These are phyloP conservation scores for Sprattus sprattus DNA, from an alignment of 2,113 vertebrate species.

Conservation along the genomic window DNA sequence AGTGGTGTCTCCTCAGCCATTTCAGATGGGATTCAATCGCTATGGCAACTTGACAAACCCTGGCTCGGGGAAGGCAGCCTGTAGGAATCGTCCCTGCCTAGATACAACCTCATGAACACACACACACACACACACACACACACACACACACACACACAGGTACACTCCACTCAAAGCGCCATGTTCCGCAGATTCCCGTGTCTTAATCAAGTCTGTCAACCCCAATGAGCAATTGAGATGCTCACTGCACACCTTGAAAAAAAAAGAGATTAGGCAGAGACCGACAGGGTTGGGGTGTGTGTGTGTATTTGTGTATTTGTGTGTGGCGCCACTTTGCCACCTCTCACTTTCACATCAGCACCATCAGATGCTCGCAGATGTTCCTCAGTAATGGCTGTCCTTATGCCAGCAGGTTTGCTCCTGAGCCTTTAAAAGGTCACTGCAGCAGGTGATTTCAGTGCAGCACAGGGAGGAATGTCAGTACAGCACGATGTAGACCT, in stretches of 20 bases:
- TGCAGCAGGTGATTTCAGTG: neutral
- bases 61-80: neutral
- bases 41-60: neutral
- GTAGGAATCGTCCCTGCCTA: neutral
- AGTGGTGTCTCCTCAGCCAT: neutral
- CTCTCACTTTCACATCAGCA: too few species aligned
- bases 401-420: neutral
- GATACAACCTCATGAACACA: neutral
- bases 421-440: neutral
- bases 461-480: neutral
- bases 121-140: neutral
- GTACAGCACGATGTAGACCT: too few species aligned
- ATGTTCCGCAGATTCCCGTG: neutral
- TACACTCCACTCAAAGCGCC: neutral
- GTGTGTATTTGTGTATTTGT: neutral
- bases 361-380: too few species aligned
- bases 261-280: neutral
- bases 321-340: too few species aligned
- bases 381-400: neutral
- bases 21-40: slow-evolving; percentile 32
- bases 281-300: neutral
- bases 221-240: neutral
- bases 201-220: neutral
- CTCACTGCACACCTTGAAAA: neutral
- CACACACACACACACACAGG: neutral